Conservation (phyloP, 2,113 vertebrate genomes). For the Limanda limanda region DNA sequence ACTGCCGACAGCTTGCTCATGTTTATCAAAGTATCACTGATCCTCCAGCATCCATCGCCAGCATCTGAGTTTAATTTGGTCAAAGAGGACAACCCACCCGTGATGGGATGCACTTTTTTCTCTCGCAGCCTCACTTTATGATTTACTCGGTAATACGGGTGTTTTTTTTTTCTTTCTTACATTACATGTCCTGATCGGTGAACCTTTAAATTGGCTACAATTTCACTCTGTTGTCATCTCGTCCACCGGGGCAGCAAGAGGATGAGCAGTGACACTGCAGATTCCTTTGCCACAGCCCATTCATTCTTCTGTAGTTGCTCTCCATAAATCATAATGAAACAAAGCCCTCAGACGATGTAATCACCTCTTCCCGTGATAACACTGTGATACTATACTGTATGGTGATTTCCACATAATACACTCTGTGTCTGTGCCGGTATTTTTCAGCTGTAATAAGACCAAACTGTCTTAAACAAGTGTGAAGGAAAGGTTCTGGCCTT, state of each 20-base stretch:
- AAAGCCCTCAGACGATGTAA: background rate
- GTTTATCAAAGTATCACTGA: conserved; percentile 17
- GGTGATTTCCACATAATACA: background rate
- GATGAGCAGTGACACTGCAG: conserved; percentile 15
- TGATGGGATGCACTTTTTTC: conserved; percentile 2
- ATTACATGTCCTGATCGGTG: conserved; percentile 10
- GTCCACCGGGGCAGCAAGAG: background rate
- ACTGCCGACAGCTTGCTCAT: conserved; percentile 13
- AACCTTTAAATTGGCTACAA: conserved; percentile 43
- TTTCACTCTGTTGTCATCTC: conserved; percentile 15
- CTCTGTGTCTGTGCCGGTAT: background rate
- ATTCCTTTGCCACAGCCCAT: conserved; percentile 16
- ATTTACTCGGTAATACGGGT: background rate
- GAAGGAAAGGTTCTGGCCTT: background rate
- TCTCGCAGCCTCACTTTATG: background rate
- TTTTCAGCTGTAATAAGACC: conserved; percentile 15
- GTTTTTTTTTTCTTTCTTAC: background rate
- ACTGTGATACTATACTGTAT: too few species aligned
- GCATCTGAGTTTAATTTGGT: conserved; percentile 5
- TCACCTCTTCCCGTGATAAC: background rate
- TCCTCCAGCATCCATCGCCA: background rate
- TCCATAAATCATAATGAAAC: conserved; percentile 55
- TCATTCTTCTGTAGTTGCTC: conserved; percentile 14
- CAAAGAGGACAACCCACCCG: background rate
- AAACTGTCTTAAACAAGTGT: conserved; percentile 23